Percentiles rank a stretch among this genome's conserved stretches.
These are phyloP conservation scores for Neopelma chrysocephalum DNA, from an alignment of 2,797 vertebrate genomes.

Conservation along the genomic window DNA sequence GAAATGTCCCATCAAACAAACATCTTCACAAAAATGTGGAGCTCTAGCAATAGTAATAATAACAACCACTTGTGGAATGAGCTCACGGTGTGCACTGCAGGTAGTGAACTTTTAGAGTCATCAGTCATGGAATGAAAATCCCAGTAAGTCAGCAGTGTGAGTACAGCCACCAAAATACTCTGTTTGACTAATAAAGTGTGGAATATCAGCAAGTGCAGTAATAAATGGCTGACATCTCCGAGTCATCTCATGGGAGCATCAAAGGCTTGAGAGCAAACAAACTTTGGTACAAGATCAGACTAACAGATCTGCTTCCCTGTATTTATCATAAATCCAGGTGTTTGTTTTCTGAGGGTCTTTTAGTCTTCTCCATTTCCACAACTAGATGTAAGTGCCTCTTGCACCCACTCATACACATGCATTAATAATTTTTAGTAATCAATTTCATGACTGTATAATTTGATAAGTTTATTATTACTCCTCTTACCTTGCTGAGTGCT, in stretches of 20 bases:
- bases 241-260: background rate
- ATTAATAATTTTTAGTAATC: background rate
- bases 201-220: background rate
- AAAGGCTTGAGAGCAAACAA: background rate
- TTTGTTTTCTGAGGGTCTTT: background rate
- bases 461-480: background rate
- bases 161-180: background rate
- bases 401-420: background rate
- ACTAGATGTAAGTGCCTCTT: background rate
- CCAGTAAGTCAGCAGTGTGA: background rate
- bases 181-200: background rate
- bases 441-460: background rate
- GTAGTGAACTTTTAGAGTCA: background rate
- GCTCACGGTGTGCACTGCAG: background rate
- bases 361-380: background rate
- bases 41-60: background rate
- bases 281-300: background rate
- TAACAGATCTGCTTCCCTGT: background rate
- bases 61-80: background rate
- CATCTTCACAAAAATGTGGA: background rate
- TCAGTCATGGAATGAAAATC: background rate
- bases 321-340: background rate
- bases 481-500: background rate
- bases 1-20: fast-evolving
- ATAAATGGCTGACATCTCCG: background rate